These are phyloP conservation scores for Sarcophilus harrisii DNA, from an alignment of 2,797 vertebrate genomes.

Conservation along the genomic window DNA sequence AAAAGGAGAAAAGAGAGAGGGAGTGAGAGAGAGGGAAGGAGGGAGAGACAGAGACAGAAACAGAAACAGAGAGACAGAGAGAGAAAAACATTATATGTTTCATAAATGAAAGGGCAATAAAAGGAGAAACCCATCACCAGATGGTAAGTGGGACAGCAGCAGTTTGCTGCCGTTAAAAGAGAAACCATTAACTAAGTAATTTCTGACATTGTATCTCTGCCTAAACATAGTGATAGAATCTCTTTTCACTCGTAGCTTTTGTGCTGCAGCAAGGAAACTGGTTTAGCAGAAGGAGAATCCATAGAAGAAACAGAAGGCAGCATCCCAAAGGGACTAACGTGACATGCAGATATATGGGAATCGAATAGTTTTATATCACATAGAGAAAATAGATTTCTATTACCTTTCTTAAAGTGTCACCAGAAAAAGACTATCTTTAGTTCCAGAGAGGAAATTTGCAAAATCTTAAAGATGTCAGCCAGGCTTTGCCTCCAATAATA, in stretches of 20 bases:
- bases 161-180: constrained; percentile 39
- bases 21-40: background rate
- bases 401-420: background rate
- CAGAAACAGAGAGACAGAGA: fast-evolving
- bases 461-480: constrained; percentile 27
- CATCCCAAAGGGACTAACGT: constrained; percentile 28
- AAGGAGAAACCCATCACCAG: constrained; percentile 55
- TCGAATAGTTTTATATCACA: constrained; percentile 36
- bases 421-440: background rate
- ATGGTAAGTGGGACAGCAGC: constrained; percentile 45
- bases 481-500: background rate
- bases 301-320: constrained; percentile 43
- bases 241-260: constrained; percentile 58
- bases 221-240: constrained; percentile 37
- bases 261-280: constrained; percentile 48
- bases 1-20: background rate
- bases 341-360: constrained; percentile 24
- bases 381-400: constrained; percentile 31
- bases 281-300: constrained; percentile 32
- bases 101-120: constrained; percentile 14
- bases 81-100: background rate
- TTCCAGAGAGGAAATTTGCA: constrained; percentile 38
- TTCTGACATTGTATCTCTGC: constrained; percentile 54
- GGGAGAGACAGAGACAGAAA: no score
- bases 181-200: constrained; percentile 37